These are phyloP conservation scores for Ophion obscuratus DNA, from an alignment of 2,888 invertebrate genomes.

Conservation along the genomic window DNA sequence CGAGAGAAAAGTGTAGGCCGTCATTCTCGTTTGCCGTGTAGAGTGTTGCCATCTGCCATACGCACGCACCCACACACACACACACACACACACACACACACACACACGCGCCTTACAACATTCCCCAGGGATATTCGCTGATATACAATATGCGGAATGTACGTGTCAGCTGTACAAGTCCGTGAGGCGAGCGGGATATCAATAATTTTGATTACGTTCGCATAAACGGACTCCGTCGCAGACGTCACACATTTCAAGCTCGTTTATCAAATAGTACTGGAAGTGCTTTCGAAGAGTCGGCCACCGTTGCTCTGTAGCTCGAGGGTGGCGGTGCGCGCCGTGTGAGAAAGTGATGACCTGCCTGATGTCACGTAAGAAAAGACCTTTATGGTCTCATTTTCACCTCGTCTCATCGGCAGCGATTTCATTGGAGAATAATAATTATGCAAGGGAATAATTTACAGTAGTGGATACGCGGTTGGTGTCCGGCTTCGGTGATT, in stretches of 20 bases:
- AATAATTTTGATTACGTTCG: background rate
- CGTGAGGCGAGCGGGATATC: background rate
- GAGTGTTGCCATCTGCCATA: conserved; percentile 30
- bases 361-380: background rate
- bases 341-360: background rate
- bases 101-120: background rate
- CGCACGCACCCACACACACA: background rate
- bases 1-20: conserved; percentile 55
- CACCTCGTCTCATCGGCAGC: too few species aligned
- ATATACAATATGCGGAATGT: conserved; percentile 15
- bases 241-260: background rate
- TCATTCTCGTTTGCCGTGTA: conserved; percentile 43
- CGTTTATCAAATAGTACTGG: background rate
- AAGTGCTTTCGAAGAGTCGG: background rate
- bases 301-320: background rate
- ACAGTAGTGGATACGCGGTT: too few species aligned
- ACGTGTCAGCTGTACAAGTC: background rate
- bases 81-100: background rate
- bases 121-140: conserved; percentile 7
- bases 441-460: too few species aligned
- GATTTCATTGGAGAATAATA: too few species aligned
- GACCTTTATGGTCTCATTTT: too few species aligned
- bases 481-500: too few species aligned
- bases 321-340: background rate
- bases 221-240: background rate